These are phyloP conservation scores for Pitangus sulphuratus DNA, from an alignment of 2,797 vertebrate genomes.

Conservation along the genomic window DNA sequence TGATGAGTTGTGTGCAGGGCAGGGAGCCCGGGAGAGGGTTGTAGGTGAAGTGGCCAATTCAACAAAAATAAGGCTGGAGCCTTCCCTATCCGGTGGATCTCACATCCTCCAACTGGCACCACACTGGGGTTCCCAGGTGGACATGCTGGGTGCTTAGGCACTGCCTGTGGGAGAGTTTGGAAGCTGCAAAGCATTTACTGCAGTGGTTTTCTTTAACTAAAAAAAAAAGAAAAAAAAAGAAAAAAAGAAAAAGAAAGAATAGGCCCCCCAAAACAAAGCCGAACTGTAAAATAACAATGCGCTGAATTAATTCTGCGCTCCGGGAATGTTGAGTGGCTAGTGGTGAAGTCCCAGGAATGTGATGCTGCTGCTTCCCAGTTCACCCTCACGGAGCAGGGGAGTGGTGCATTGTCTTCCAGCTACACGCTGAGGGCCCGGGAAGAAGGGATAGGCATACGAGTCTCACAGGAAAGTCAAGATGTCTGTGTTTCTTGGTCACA, in stretches of 20 bases:
- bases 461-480: conserved; percentile 44
- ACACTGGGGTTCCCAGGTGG: fast-evolving
- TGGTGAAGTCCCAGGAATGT: conserved; percentile 45
- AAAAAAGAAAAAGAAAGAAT: background rate
- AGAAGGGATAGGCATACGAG: background rate
- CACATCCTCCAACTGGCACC: background rate
- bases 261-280: background rate
- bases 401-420: conserved; percentile 40
- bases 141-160: background rate
- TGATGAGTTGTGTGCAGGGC: background rate
- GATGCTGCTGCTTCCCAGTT: conserved; percentile 22
- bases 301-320: conserved; percentile 27
- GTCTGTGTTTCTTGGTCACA: conserved; percentile 46
- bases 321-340: background rate
- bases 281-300: conserved; percentile 23
- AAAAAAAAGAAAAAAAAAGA: background rate
- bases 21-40: background rate
- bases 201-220: background rate
- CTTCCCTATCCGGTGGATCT: background rate
- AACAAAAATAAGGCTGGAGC: background rate
- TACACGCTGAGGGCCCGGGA: background rate
- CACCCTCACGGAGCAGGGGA: background rate
- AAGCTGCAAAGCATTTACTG: background rate
- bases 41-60: background rate
- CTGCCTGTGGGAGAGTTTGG: background rate